A percentile compares a stretch with the other conserved stretches of the same genome.
Evolutionary conservation across 2,797 vertebrate species (phyloP).

Genomic region (Agapornis canus): DNA sequence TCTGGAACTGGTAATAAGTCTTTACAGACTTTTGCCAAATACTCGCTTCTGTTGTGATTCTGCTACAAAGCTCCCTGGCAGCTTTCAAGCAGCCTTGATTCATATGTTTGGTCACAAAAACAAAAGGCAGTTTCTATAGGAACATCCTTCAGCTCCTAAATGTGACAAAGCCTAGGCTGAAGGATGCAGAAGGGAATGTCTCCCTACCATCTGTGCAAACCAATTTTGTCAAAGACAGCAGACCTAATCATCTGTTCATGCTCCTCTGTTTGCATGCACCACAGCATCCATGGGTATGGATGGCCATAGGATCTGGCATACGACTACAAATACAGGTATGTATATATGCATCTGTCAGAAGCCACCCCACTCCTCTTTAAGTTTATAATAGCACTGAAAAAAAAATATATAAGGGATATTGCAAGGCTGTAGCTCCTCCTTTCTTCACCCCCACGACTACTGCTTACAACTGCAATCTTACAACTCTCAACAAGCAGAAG

Average conservation of each 20-base stretch:
- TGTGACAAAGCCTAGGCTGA: background rate
- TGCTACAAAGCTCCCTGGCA: background rate
- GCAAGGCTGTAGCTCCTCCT: background rate
- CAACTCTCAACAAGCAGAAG: background rate
- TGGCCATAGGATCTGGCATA: fast-evolving
- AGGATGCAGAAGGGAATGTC: background rate
- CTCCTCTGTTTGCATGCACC: background rate
- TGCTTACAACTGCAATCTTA: background rate
- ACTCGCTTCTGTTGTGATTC: background rate
- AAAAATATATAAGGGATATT: background rate
- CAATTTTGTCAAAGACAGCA: background rate
- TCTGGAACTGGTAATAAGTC: background rate
- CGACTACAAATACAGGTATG: background rate
- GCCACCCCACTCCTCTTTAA: background rate
- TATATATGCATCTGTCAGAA: background rate
- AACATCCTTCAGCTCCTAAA: background rate
- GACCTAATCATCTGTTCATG: background rate
- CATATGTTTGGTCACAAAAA: background rate
- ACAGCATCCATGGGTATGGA: background rate
- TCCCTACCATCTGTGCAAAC: background rate
- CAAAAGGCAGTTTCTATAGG: background rate
- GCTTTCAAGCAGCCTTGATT: background rate
- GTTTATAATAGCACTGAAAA: background rate
- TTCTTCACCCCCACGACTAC: background rate
- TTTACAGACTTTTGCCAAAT: background rate